Conservation (phyloP, 2,113 vertebrate genomes). For the Boulengeromyrus knoepffleri region DNA sequence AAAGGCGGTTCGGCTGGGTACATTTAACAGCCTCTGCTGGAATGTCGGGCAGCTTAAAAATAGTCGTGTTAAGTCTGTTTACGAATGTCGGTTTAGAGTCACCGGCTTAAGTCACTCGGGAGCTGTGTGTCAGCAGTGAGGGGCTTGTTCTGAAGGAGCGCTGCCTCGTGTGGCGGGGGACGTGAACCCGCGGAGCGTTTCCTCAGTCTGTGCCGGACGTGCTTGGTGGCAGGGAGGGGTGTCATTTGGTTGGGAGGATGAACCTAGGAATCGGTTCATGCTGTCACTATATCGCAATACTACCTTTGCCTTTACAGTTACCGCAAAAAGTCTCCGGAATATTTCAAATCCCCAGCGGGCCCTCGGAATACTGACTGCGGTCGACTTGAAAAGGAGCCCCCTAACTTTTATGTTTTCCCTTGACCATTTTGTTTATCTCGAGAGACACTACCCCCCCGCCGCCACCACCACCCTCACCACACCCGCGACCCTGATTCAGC, state of each 20-base stretch:
- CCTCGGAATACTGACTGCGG: background rate
- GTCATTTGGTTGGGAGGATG: background rate
- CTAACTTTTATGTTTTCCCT: slow-evolving; percentile 21
- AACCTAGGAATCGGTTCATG: background rate
- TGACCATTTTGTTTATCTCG: slow-evolving; percentile 28
- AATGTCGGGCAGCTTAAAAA: slow-evolving; percentile 4
- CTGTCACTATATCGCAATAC: background rate
- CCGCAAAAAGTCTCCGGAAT: background rate
- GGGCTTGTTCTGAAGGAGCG: background rate
- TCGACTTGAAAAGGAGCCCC: slow-evolving; percentile 34
- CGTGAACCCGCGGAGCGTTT: background rate
- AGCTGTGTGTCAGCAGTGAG: background rate
- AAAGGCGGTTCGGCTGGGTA: background rate
- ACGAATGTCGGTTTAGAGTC: background rate
- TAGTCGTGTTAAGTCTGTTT: slow-evolving; percentile 11
- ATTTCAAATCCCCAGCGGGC: background rate
- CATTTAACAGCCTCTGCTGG: background rate
- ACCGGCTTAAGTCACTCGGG: background rate
- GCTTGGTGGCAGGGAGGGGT: background rate
- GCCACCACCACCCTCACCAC: slow-evolving; percentile 20
- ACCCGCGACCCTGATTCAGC: slow-evolving; percentile 26
- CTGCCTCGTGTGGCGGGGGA: background rate
- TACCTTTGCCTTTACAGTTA: background rate
- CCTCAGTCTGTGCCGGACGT: background rate
- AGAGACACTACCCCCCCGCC: slow-evolving; percentile 18